phyloP scores from a whole-genome alignment of 2,888 invertebrate genomes.

The Ferdinandea cuprea region DNA sequence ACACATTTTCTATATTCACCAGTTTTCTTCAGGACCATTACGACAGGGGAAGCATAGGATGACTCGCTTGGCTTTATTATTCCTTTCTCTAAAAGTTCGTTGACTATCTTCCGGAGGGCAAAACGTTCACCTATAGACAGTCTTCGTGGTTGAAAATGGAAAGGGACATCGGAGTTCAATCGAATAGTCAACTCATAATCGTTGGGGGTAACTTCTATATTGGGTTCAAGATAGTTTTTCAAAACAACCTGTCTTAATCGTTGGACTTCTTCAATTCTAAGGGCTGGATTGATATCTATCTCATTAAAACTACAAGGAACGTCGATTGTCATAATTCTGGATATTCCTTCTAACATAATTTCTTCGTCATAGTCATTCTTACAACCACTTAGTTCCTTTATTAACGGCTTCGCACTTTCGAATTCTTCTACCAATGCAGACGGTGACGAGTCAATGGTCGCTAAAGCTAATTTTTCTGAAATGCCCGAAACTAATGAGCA shows the following conservation, averaged over 20 bases:
- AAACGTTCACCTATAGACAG: conserved; percentile 27
- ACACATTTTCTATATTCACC: conserved; percentile 33
- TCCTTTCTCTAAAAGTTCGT: conserved; percentile 27
- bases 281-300: conserved; percentile 17
- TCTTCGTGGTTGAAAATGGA: conserved; percentile 30
- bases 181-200: conserved; percentile 27
- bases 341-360: neutral
- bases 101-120: conserved; percentile 23
- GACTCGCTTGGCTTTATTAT: conserved; percentile 25
- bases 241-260: conserved; percentile 10
- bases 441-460: conserved; percentile 24
- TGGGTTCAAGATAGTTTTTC: conserved; percentile 13
- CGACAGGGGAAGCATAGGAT: conserved; percentile 23
- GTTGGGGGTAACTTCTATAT: conserved; percentile 11
- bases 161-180: conserved; percentile 28
- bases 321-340: conserved; percentile 15
- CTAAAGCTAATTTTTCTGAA: conserved; percentile 31
- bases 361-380: neutral
- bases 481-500: conserved; percentile 20
- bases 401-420: conserved; percentile 12
- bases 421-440: conserved; percentile 34
- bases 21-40: conserved; percentile 36
- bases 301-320: conserved; percentile 20
- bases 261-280: neutral
- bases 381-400: neutral